Base-by-base conservation (phyloP, 1,140 invertebrate species). In the Pseudomyrmex flavicornis region DNA sequence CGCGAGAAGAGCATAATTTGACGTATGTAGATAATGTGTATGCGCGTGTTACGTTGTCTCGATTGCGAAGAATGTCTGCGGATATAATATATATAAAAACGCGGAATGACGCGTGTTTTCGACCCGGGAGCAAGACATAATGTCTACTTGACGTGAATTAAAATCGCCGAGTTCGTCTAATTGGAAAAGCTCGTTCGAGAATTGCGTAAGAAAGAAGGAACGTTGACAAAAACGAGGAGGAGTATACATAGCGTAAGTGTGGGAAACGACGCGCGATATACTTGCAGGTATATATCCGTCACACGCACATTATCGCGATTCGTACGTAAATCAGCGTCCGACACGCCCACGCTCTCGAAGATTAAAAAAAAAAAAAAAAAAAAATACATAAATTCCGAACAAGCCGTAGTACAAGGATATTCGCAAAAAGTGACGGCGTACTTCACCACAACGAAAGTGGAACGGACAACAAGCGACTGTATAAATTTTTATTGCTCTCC, bases 201-300 rank as follows among this genome's bases (percentile, higher is more conserved):
- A 26, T 2, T 75, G 26, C 2, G 68, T 70, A 35, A 20, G 52
- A 65, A 17, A 66, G 0, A 15, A 46, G 2, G 20, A 72, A 72
- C 72, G 58, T 65, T n/a, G 75, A 76, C 17, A 76, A 88, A 87
- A 62, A 66, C 73, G 70, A 58, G 80, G 75, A 75, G 83, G 62
- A 88, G 88, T 72, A 26, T 26, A 80, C 66, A 7, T 5, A 73
- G 89, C 88, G 91, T 92, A 93, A 93, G 91, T 92, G 91, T 93
- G 92, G 88, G 92, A 93, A 93, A 83, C 70, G 65, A 84, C 26
- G 63, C 54, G 20, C 54, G 66, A 50, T 17, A 56, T 17, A 85
- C 70, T 44, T 61, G 62, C 74, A 82, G 85, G 59, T 82, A 75
- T 88, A 13, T 88, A 13, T 52, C 2, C 50, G 12, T 52, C 13